phyloP scores from a whole-genome alignment of 2,888 invertebrate species.

The Spilosoma lubricipeda region DNA sequence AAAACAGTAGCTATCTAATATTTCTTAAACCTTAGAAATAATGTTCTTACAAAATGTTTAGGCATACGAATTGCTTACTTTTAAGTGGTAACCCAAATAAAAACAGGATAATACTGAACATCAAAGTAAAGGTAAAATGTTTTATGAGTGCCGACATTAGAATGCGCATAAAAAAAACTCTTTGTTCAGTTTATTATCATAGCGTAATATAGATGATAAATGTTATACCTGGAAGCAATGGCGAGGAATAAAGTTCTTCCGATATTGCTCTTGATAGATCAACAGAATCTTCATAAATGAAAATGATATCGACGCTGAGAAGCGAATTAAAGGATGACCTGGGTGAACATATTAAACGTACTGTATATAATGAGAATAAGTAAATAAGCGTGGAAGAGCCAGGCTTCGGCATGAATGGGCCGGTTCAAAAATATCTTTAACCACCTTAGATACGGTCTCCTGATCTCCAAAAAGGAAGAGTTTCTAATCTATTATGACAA shows the following conservation, averaged over 20 bases:
- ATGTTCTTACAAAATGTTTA: neutral
- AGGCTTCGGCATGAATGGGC: too few relatives aligned
- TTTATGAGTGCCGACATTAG: conserved; percentile 39
- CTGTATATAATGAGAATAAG: neutral
- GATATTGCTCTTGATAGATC: conserved; percentile 4
- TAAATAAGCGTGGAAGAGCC: too few relatives aligned
- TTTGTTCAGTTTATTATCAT: conserved; percentile 42
- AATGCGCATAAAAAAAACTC: conserved; percentile 40
- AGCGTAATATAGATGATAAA: conserved; percentile 33
- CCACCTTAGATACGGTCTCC: too few relatives aligned
- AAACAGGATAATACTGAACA: conserved; percentile 20
- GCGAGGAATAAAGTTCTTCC: conserved; percentile 12
- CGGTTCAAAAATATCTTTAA: too few relatives aligned
- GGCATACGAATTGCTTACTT: conserved; percentile 10
- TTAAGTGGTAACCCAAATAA: conserved; percentile 5
- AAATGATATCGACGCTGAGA: neutral
- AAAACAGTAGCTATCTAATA: neutral
- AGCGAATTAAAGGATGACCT: neutral
- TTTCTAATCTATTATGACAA: too few relatives aligned
- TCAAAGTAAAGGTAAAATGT: conserved; percentile 34
- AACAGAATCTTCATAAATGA: neutral
- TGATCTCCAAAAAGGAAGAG: too few relatives aligned
- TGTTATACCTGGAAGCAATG: conserved; percentile 23
- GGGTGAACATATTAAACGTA: neutral
- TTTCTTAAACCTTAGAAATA: neutral